Percentiles rank a stretch among this genome's conserved stretches.
phyloP scores from a whole-genome alignment of 64 coral and sea anemone species.

The Dendrophyllia cribrosa region DNA sequence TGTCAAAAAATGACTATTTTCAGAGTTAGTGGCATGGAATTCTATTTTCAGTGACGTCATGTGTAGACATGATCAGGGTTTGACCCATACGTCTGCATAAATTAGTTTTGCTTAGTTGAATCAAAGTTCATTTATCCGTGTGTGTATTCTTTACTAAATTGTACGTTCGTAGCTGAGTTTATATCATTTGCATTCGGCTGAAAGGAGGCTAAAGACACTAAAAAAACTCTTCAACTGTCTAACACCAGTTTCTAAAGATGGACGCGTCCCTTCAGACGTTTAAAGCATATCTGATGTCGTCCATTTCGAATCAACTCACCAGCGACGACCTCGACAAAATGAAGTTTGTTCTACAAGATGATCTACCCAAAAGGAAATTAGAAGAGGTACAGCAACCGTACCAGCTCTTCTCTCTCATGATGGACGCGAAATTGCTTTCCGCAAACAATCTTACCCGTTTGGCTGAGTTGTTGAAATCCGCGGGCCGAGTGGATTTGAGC shows the following conservation, averaged over 20 bases:
- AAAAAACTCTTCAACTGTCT: too few species aligned
- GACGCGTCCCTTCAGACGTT: neutral
- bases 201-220: too few species aligned
- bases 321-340: constrained; percentile 7
- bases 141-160: too few species aligned
- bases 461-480: neutral
- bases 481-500: neutral
- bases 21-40: too few species aligned
- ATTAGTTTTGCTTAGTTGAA: too few species aligned
- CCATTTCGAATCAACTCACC: constrained; percentile 17
- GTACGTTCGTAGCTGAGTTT: too few species aligned
- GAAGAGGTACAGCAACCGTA: neutral
- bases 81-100: too few species aligned
- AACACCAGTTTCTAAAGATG: neutral
- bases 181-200: too few species aligned
- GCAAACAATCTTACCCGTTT: neutral
- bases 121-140: too few species aligned
- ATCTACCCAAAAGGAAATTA: neutral
- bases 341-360: neutral
- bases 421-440: neutral
- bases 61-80: too few species aligned
- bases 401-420: constrained; percentile 25
- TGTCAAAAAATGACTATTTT: too few species aligned
- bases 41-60: too few species aligned
- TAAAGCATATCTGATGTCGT: neutral